A percentile compares a stretch with the other conserved stretches of the same genome.
Conservation (phyloP, 2,797 vertebrate genomes). For the Sebastes hubbsi region DNA sequence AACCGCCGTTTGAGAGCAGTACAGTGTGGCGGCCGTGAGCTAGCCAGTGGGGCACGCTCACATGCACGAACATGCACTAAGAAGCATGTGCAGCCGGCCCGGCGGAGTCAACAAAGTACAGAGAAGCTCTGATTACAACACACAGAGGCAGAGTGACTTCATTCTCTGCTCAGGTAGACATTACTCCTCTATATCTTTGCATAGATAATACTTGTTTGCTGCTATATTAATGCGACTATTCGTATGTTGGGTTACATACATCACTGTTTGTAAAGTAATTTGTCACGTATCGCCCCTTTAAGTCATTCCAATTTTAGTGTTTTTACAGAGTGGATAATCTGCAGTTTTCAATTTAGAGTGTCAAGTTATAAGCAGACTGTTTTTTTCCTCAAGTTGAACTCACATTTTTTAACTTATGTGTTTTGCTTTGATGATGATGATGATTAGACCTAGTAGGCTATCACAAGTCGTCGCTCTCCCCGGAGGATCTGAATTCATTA, state of each 20-base stretch:
- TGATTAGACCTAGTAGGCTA: conserved; percentile 23
- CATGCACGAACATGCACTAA: too few species aligned
- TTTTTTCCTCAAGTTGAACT: conserved; percentile 10
- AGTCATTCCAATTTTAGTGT: neutral
- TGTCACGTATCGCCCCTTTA: neutral
- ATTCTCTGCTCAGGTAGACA: neutral
- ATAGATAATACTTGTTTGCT: too few species aligned
- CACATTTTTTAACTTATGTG: neutral
- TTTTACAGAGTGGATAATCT: neutral
- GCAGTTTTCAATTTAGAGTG: neutral
- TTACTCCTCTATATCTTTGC: too few species aligned
- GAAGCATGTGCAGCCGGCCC: too few species aligned
- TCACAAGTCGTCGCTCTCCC: neutral
- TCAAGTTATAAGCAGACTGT: neutral
- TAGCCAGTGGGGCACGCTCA: too few species aligned
- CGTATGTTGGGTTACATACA: neutral
- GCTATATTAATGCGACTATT: neutral
- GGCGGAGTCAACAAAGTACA: too few species aligned
- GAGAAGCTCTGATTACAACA: too few species aligned
- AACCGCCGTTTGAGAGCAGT: too few species aligned
- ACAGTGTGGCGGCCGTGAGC: too few species aligned
- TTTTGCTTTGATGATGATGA: conserved; percentile 19
- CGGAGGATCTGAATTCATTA: conserved; percentile 30
- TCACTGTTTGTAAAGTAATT: neutral
- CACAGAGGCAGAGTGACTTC: too few species aligned